Base-by-base conservation (phyloP, 92 coral and sea anemone species). In the Porites divaricata region DNA sequence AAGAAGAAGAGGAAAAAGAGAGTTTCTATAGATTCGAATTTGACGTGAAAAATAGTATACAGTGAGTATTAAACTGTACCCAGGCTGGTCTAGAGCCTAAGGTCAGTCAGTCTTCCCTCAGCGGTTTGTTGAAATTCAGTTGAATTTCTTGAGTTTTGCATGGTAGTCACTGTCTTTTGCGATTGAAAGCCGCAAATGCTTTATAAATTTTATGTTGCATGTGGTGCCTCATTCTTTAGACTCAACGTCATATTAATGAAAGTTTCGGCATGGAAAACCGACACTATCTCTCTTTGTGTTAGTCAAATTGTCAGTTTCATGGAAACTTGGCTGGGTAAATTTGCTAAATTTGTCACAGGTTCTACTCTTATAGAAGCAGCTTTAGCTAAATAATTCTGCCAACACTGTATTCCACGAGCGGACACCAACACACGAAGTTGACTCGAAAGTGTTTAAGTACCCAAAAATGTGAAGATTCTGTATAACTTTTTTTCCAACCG, bases 21-120 rank as follows among this genome's bases (percentile, higher is more conserved):
- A 9, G 10, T 1, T 3, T 9, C 4, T 24, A 2, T 15, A 24
- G 58, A 35, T 58, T 57, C 49, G 6, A 49, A 50, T 15, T 22
- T 63, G 26, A 63, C 64, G 57, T 77, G 81, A 28, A 63, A 67
- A n/a, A 41, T n/a, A n/a, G n/a, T n/a, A n/a, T 77, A 62, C 45
- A 72, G 20, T 20, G 49, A 45, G 65, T 63, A 20, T 35, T 35
- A 35, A 35, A 63, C n/a, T 41, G 14, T 51, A 16, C 25, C 56
- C 59, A 54, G 19, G 17, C 23, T 71, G 17, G 24, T 67, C 28
- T 54, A 11, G 59, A 35, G 59, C 59, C 16, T 15, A 12, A 54
- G 12, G 59, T 61, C 65, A 8, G 65, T 15, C n/a, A n/a, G 17
- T 61, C 65, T n/a, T 21, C 17, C 59, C 17, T 11, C 9, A 6